phyloP scores from a whole-genome alignment of 2,113 vertebrate species.

The Chlorodrepanis virens region DNA sequence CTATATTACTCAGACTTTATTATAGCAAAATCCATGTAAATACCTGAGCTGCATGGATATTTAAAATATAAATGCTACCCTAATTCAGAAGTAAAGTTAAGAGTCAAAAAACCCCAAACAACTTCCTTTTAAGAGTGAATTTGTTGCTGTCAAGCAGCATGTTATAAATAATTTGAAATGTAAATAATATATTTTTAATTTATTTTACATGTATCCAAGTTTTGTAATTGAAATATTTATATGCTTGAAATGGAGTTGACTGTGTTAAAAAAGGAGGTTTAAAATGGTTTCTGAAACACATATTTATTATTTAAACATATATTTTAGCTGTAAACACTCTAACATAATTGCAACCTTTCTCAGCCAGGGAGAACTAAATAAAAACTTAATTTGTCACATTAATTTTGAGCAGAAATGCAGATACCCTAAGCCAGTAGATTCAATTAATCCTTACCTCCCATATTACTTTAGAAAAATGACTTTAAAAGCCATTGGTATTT shows the following conservation, averaged over 20 bases:
- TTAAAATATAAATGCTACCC: constrained; percentile 11
- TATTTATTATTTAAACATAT: constrained; percentile 73
- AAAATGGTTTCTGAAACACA: constrained; percentile 60
- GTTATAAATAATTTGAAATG: constrained; percentile 65
- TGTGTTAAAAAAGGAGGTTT: constrained; percentile 63
- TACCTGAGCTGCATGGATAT: constrained; percentile 21
- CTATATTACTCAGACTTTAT: constrained; percentile 33
- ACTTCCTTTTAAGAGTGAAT: constrained; percentile 7
- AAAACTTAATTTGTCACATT: constrained; percentile 68
- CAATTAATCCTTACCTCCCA: constrained; percentile 50
- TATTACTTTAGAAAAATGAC: constrained; percentile 18
- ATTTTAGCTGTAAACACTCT: constrained; percentile 64
- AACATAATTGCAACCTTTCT: constrained; percentile 71
- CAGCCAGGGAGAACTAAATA: constrained; percentile 60
- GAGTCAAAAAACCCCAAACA: not conserved
- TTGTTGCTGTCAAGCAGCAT: constrained; percentile 21
- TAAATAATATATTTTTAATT: constrained; percentile 69
- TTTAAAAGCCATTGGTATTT: constrained; percentile 23
- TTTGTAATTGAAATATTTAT: constrained; percentile 72
- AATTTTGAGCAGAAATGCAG: constrained; percentile 60
- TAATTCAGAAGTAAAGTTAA: not conserved
- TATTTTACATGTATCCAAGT: constrained; percentile 63
- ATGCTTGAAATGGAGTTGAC: constrained; percentile 62
- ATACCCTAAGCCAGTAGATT: constrained; percentile 35
- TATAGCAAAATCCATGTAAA: not conserved